Conservation (phyloP, 2,113 vertebrate species). For the Dromiciops gliroides region DNA sequence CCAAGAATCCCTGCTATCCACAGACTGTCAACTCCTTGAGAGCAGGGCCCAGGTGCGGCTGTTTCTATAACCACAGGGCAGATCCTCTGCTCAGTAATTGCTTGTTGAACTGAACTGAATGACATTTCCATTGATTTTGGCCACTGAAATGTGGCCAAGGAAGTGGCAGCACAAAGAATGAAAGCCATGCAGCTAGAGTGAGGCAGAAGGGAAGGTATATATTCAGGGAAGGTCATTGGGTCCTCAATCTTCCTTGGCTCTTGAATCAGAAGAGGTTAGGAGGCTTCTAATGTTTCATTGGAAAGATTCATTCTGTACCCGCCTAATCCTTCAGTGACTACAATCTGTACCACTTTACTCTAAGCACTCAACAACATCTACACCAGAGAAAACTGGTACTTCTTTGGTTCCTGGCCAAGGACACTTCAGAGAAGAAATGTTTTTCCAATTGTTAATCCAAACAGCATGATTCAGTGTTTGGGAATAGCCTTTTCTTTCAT, state of each 20-base stretch:
- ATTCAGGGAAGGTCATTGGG: background rate
- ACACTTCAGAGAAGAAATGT: background rate
- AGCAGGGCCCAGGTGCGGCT: background rate
- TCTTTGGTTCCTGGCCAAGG: constrained; percentile 35
- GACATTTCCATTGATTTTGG: background rate
- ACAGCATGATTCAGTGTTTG: background rate
- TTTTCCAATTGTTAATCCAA: constrained; percentile 45
- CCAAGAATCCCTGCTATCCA: background rate
- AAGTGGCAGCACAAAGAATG: background rate
- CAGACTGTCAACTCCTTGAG: background rate
- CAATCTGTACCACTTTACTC: background rate
- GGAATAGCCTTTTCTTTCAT: background rate
- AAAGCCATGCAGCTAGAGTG: background rate
- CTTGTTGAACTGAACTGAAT: background rate
- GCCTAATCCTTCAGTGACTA: no score
- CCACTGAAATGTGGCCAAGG: background rate
- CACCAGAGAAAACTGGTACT: background rate
- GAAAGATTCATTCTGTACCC: background rate
- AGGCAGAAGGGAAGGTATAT: background rate
- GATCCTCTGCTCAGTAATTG: background rate
- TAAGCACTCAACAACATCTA: background rate
- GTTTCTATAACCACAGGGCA: background rate
- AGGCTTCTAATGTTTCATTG: background rate
- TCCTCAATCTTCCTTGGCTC: background rate
- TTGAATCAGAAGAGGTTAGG: background rate